Conservation (phyloP, 2,888 invertebrate species). For the Oscheius myriophilus region DNA sequence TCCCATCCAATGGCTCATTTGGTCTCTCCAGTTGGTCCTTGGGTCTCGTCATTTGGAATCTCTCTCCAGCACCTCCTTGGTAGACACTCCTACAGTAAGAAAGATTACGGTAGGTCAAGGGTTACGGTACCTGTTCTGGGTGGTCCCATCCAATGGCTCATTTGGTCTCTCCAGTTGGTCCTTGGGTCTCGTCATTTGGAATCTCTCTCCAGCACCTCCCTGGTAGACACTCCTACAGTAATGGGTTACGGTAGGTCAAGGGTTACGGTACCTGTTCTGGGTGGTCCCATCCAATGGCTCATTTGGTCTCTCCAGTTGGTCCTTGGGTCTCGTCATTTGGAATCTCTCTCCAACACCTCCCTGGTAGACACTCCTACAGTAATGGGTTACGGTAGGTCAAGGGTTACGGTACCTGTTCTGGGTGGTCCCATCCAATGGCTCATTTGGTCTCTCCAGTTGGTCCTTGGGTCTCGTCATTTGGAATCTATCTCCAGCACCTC, state of each 20-base stretch:
- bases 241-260: background rate
- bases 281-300: background rate
- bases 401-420: background rate
- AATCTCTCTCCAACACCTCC: background rate
- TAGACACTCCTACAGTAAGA: background rate
- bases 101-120: no score
- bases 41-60: background rate
- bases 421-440: background rate
- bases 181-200: background rate
- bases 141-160: background rate
- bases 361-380: background rate
- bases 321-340: background rate
- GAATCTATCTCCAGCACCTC: background rate
- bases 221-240: background rate
- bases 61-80: background rate
- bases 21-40: background rate
- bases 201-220: slow-evolving; percentile 1
- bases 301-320: background rate
- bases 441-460: background rate
- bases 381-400: no score
- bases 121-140: background rate
- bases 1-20: background rate
- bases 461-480: background rate
- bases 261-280: background rate
- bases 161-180: background rate